These are phyloP conservation scores for Choreutis nemorana DNA, from an alignment of 2,888 invertebrate genomes.

Conservation along the genomic window DNA sequence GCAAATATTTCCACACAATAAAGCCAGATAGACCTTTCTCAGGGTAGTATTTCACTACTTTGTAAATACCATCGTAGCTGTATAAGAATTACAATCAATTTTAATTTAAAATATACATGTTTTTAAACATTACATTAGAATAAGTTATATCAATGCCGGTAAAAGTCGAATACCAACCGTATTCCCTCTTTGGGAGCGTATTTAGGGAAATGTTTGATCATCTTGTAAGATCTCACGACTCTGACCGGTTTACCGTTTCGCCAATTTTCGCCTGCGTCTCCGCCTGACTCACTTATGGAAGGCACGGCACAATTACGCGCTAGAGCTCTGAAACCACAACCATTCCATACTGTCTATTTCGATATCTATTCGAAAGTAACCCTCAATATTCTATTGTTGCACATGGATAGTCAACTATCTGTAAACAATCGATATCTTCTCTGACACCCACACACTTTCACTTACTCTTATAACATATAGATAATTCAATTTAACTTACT, in stretches of 20 bases:
- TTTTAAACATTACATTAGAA: too few relatives aligned
- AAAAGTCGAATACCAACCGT: constrained; percentile 28
- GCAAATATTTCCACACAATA: constrained; percentile 79
- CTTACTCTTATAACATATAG: too few relatives aligned
- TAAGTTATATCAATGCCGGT: not conserved
- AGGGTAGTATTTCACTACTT: constrained; percentile 84
- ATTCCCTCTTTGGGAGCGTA: constrained; percentile 81
- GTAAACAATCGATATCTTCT: too few relatives aligned
- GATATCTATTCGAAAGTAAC: too few relatives aligned
- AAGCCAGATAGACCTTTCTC: constrained; percentile 80
- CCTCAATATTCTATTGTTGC: too few relatives aligned
- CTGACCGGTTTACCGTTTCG: constrained; percentile 77
- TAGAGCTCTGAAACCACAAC: constrained; percentile 71
- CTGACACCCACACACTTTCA: too few relatives aligned
- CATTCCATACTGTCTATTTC: too few relatives aligned
- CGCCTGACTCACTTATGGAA: constrained; percentile 69
- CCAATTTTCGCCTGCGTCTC: constrained; percentile 75
- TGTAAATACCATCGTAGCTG: constrained; percentile 78
- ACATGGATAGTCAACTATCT: too few relatives aligned
- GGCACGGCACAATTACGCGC: constrained; percentile 81
- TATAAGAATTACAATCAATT: too few relatives aligned
- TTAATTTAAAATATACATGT: not conserved
- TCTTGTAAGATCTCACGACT: constrained; percentile 80
- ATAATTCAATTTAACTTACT: too few relatives aligned
- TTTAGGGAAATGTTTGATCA: constrained; percentile 74